phyloP scores from a whole-genome alignment of 2,888 invertebrate species.

The Habroteleia sp. region DNA sequence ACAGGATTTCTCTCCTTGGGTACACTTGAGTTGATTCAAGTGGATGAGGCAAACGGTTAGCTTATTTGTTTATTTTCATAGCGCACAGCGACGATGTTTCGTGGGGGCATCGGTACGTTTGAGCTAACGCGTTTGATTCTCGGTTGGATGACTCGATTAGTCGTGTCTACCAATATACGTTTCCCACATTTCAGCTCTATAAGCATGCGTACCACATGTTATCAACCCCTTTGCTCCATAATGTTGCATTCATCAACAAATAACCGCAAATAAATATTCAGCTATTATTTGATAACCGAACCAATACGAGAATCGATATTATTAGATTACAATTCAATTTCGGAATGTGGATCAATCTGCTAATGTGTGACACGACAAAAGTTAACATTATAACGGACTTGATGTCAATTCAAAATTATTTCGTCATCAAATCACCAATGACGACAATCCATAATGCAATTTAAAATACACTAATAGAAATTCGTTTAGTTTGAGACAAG shows the following conservation, averaged over 20 bases:
- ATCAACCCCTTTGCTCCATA: conserved; percentile 16
- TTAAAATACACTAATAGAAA: too few relatives aligned
- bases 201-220: conserved; percentile 1
- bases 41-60: conserved; percentile 4
- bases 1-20: too few relatives aligned
- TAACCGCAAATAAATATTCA: conserved; percentile 21
- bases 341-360: conserved; percentile 5
- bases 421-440: too few relatives aligned
- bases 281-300: conserved; percentile 7
- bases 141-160: conserved; percentile 47
- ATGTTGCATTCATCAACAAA: conserved; percentile 19
- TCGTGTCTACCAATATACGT: conserved; percentile 20
- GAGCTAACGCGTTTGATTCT: conserved; percentile 40
- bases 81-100: conserved; percentile 31
- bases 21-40: too few relatives aligned
- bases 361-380: too few relatives aligned
- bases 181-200: conserved; percentile 31
- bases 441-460: too few relatives aligned
- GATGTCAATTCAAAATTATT: too few relatives aligned
- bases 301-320: conserved; percentile 10
- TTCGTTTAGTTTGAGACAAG: too few relatives aligned
- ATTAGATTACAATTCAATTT: conserved; percentile 35
- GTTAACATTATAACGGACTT: too few relatives aligned
- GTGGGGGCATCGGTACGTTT: conserved; percentile 22
- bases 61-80: conserved; percentile 26